These are phyloP conservation scores for Xanthia togata DNA, from an alignment of 2,888 invertebrate species.

Conservation along the genomic window DNA sequence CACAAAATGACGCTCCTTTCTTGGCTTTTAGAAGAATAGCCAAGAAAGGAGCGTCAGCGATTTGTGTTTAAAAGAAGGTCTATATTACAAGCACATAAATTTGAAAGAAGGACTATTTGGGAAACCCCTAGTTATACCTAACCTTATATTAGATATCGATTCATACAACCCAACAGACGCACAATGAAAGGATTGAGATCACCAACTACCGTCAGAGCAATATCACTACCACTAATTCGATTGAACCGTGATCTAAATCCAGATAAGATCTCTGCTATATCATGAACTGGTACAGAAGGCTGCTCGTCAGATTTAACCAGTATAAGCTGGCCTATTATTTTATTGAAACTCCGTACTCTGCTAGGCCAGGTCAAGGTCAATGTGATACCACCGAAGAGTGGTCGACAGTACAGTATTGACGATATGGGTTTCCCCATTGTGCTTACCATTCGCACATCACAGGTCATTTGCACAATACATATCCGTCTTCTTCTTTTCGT, in stretches of 20 bases:
- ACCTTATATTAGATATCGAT: background rate
- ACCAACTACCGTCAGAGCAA: conserved; percentile 8
- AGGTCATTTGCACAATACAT: conserved; percentile 37
- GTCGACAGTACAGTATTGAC: conserved; percentile 53
- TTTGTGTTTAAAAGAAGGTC: no score
- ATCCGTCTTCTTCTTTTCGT: no score
- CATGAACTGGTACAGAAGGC: conserved; percentile 50
- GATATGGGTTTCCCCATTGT: conserved; percentile 71
- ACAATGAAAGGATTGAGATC: conserved; percentile 12
- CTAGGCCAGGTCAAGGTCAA: background rate
- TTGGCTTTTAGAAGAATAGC: no score
- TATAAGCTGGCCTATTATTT: background rate
- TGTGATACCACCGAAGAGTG: background rate
- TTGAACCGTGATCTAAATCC: conserved; percentile 50
- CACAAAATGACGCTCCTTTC: background rate
- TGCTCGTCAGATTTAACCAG: background rate
- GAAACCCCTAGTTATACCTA: background rate
- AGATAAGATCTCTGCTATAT: conserved; percentile 70
- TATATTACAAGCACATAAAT: no score
- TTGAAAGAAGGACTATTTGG: background rate
- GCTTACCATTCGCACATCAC: conserved; percentile 47
- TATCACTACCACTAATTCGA: conserved; percentile 24
- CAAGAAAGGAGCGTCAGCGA: no score
- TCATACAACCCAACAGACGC: background rate
- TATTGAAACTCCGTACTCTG: background rate